A percentile compares a stretch with the other conserved stretches of the same genome.
Conservation (phyloP, 2,888 invertebrate species). For the Cataglyphis albicans region DNA sequence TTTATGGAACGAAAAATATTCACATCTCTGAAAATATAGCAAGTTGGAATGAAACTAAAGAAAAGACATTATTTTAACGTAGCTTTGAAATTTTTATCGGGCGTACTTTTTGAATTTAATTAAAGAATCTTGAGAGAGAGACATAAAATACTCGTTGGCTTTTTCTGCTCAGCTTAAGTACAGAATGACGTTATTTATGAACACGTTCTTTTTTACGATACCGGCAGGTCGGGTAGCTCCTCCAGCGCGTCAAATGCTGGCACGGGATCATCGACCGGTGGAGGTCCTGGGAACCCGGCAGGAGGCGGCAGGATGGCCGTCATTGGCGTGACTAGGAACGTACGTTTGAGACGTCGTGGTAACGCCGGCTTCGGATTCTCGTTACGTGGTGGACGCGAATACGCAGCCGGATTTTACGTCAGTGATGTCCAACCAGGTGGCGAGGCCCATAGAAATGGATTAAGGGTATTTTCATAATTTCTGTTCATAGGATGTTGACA, state of each 20-base stretch:
- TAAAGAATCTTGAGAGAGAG: not conserved
- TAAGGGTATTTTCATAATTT: constrained; percentile 89
- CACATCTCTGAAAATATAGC: not conserved
- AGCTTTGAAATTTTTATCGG: not conserved
- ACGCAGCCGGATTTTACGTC: constrained; percentile 96
- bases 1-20: not conserved
- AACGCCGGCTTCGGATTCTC: constrained; percentile 93
- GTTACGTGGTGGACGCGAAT: constrained; percentile 94
- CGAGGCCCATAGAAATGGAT: constrained; percentile 94
- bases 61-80: not conserved
- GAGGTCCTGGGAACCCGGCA: constrained; percentile 79
- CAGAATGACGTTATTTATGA: constrained; percentile 39
- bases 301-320: constrained; percentile 87
- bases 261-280: constrained; percentile 79
- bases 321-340: constrained; percentile 88
- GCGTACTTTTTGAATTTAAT: not conserved
- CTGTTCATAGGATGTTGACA: not conserved
- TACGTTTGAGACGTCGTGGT: constrained; percentile 88
- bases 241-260: constrained; percentile 82
- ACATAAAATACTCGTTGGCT: not conserved
- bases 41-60: not conserved
- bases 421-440: constrained; percentile 95
- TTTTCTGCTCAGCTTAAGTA: not conserved
- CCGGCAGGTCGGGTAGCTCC: constrained; percentile 81
- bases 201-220: constrained; percentile 26